Evolutionary conservation across 1,140 invertebrate species (phyloP).

Genomic region (Schlechtendalia chinensis): DNA sequence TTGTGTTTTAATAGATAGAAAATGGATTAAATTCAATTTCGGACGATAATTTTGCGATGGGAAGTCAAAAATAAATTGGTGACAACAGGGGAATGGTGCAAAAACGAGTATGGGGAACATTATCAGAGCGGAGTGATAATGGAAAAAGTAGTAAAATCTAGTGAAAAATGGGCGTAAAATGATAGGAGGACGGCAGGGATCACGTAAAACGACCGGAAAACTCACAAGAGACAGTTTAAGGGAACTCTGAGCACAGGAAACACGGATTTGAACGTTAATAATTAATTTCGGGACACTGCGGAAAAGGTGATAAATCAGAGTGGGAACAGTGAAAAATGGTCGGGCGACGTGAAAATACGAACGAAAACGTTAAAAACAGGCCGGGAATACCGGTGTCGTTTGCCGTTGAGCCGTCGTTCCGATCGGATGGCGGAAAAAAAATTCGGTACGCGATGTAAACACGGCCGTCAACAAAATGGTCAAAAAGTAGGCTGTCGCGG

Average conservation of each 20-base stretch:
- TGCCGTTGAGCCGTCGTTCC: background rate
- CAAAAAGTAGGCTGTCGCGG: conserved; percentile 43
- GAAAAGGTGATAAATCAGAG: conserved; percentile 7
- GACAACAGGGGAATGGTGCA: background rate
- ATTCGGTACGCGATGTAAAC: conserved; percentile 24
- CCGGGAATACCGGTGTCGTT: background rate
- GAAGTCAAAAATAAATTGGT: background rate
- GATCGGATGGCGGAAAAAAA: background rate
- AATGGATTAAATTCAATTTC: too few species aligned
- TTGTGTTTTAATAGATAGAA: too few species aligned
- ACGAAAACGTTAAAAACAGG: background rate
- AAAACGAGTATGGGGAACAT: background rate
- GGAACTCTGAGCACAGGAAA: background rate
- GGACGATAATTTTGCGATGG: too few species aligned
- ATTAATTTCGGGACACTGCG: conserved; percentile 10
- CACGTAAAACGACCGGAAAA: background rate
- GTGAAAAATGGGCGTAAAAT: background rate
- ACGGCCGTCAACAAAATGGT: conserved; percentile 30
- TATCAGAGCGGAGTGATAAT: conserved; percentile 25
- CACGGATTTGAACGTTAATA: background rate
- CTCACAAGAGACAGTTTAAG: too few species aligned
- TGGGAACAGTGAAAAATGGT: background rate
- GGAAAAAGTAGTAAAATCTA: background rate
- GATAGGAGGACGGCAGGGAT: too few species aligned
- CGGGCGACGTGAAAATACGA: conserved; percentile 1